phyloP scores from a whole-genome alignment of 2,797 vertebrate genomes.

The Hozukius guyotensis region DNA sequence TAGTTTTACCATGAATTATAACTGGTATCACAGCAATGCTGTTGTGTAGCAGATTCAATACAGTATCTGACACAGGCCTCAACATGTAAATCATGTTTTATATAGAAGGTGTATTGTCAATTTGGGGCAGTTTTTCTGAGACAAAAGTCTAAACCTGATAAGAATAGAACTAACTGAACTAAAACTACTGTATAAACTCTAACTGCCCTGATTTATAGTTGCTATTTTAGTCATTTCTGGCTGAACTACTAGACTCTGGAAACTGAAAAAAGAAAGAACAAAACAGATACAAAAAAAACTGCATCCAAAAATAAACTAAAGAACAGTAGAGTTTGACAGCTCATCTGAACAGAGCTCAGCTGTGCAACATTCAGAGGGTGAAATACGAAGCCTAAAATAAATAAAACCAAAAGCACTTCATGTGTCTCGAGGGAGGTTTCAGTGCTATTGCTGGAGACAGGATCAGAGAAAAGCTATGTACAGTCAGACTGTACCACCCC shows the following conservation, averaged over 20 bases:
- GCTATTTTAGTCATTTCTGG: constrained; percentile 6
- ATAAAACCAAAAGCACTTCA: constrained; percentile 41
- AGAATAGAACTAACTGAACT: background rate
- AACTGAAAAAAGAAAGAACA: constrained; percentile 10
- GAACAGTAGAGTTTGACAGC: constrained; percentile 36
- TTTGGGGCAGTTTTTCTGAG: background rate
- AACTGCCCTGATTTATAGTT: background rate
- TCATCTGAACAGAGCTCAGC: constrained; percentile 31
- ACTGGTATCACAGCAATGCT: background rate
- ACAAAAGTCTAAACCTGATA: background rate
- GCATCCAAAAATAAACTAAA: constrained; percentile 53
- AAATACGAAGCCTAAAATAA: constrained; percentile 36
- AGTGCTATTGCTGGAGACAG: constrained; percentile 33
- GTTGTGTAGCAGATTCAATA: background rate
- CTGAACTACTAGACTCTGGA: background rate
- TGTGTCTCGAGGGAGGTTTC: constrained; percentile 46
- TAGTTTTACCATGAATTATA: background rate
- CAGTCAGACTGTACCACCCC: constrained; percentile 7
- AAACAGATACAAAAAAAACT: constrained; percentile 10
- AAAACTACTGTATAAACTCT: background rate
- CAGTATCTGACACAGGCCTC: background rate
- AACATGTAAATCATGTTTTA: background rate
- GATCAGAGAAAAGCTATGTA: constrained; percentile 29
- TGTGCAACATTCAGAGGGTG: constrained; percentile 22
- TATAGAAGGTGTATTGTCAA: background rate